phyloP scores from a whole-genome alignment of 2,797 vertebrate species.

The Sciaenops ocellatus region DNA sequence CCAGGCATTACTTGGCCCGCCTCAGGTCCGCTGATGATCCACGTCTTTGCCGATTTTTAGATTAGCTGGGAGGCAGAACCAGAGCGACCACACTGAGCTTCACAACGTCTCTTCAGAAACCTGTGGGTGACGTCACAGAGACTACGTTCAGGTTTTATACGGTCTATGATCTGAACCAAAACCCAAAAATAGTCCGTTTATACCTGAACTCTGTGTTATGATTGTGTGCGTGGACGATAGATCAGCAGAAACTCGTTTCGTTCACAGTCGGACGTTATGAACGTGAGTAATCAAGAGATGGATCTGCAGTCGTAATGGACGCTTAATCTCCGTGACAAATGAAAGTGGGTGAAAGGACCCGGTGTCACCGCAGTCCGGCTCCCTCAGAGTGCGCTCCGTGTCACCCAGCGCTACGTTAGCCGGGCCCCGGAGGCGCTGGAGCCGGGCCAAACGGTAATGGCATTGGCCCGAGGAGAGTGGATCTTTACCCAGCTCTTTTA shows the following conservation, averaged over 20 bases:
- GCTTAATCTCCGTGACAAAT: constrained; percentile 60
- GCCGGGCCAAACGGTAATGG: constrained; percentile 67
- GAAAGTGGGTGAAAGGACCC: constrained; percentile 44
- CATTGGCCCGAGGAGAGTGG: constrained; percentile 52
- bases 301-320: constrained; percentile 7
- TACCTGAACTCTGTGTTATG: not conserved
- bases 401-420: constrained; percentile 47
- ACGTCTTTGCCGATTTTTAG: no score
- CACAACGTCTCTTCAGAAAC: no score
- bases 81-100: no score
- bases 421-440: constrained; percentile 60
- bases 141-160: no score
- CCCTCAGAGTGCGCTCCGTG: constrained; percentile 12
- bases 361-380: constrained; percentile 34
- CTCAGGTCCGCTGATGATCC: no score
- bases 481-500: constrained; percentile 13
- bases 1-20: no score
- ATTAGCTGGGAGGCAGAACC: no score
- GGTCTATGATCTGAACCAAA: not conserved
- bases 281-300: constrained; percentile 25
- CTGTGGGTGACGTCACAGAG: no score
- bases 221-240: not conserved
- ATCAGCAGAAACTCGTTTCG: not conserved
- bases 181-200: no score
- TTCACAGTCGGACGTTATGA: not conserved